Base-by-base conservation (phyloP, 2,797 vertebrate species). In the Sylvilagus floridanus region DNA sequence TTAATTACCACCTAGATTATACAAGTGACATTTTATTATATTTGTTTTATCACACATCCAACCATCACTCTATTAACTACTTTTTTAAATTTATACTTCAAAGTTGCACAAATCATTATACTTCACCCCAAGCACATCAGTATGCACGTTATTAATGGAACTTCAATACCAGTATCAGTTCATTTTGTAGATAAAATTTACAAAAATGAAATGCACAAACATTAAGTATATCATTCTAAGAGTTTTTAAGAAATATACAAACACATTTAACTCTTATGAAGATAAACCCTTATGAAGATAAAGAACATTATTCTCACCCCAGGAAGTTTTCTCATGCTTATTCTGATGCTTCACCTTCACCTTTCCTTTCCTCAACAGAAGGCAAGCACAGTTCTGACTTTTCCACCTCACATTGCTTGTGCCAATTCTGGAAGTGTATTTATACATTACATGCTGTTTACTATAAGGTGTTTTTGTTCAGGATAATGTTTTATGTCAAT, bases 41-140 rank as follows among this genome's bases (percentile, higher is more conserved):
- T 47, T 47, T 47, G 42, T 47, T 90, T 21, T 81, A 47, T 52
- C 42, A 87, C 60, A 35, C 14, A 52, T 50, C 30, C 54, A 72
- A 50, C 60, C 60, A 73, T 91, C n/a, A 26, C 4, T 90, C 24
- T 73, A 24, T 54, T 63, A 75, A 60, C n/a, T 12, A 54, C 24
- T 66, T 66, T 75, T 82, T 66, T 91, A 54, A 54, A 11, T 42
- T 42, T 77, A 12, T 3, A 37, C 10, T 68, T 84, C 72, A 57
- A 76, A 68, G 72, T 84, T 84, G 71, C 50, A 76, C 50, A 84
- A 84, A 68, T 76, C 32, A 76, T 21, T 91, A 76, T 4, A 76
- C 50, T 57, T 77, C 4, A 26, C 35, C 13, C 50, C 72, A 52
- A 68, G 57, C 54, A 71, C 21, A 57, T 68, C 6, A 76, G 32